These are phyloP conservation scores for Hiodon alosoides DNA, from an alignment of 2,113 vertebrate species.

Conservation along the genomic window DNA sequence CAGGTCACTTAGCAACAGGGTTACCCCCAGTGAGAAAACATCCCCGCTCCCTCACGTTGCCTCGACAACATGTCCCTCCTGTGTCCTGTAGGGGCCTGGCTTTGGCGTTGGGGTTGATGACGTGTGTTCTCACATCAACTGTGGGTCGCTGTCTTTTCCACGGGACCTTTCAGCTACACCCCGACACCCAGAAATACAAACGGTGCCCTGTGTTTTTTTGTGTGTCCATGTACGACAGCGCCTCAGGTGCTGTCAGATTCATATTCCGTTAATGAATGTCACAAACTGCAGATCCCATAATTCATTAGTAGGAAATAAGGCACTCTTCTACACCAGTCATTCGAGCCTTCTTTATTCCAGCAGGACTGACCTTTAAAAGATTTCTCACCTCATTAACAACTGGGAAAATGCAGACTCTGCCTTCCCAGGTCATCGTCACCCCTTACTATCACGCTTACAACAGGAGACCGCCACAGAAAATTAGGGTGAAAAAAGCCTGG, in stretches of 20 bases:
- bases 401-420: conserved; percentile 1
- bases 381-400: conserved; percentile 28
- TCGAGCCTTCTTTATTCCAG: not conserved
- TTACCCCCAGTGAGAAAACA: too few species aligned
- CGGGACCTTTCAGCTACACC: not conserved
- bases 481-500: not conserved
- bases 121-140: not conserved
- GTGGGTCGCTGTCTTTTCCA: not conserved
- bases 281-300: not conserved
- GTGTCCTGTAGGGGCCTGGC: too few species aligned
- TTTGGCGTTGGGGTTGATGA: too few species aligned
- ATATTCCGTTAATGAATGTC: too few species aligned
- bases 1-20: too few species aligned
- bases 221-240: not conserved
- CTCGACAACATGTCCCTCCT: too few species aligned
- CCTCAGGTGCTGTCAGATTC: not conserved
- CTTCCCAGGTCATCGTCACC: conserved; percentile 16
- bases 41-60: too few species aligned
- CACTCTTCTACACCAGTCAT: not conserved
- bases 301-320: not conserved
- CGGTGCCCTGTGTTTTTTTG: not conserved
- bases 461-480: not conserved
- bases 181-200: not conserved
- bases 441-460: not conserved
- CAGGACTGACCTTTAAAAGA: conserved; percentile 26